Evolutionary conservation across 2,888 invertebrate genomes (phyloP).

Genomic region (Himalopsyche tibetana): DNA sequence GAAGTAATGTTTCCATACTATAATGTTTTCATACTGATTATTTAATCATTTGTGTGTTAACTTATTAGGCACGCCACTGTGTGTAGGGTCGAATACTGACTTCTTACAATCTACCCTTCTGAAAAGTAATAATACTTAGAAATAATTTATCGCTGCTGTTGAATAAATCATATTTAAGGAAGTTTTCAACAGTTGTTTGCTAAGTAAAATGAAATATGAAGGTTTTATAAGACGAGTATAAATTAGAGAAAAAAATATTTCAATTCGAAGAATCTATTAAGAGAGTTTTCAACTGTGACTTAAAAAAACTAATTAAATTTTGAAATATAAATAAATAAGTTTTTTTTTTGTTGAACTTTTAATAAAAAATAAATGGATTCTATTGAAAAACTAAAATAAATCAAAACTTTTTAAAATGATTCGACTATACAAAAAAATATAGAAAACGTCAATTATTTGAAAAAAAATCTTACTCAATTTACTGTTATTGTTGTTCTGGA

Average conservation of each 20-base stretch:
- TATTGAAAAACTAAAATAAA: too few relatives aligned
- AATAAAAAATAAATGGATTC: too few relatives aligned
- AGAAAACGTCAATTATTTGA: too few relatives aligned
- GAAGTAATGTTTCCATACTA: too few relatives aligned
- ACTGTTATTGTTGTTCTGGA: too few relatives aligned
- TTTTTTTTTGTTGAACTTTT: too few relatives aligned
- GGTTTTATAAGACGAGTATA: conserved; percentile 35
- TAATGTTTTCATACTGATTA: background rate
- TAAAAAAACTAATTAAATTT: too few relatives aligned
- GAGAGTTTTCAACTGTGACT: too few relatives aligned
- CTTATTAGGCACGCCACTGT: conserved; percentile 5
- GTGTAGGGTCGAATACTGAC: conserved; percentile 23
- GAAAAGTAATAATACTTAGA: conserved; percentile 43
- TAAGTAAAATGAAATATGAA: conserved; percentile 43
- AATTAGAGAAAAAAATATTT: conserved; percentile 9
- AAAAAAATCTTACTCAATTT: too few relatives aligned
- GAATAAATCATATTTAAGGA: conserved; percentile 42
- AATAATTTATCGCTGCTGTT: conserved; percentile 42
- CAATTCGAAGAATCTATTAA: background rate
- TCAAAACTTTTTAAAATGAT: too few relatives aligned
- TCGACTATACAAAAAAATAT: too few relatives aligned
- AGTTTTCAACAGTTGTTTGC: conserved; percentile 43
- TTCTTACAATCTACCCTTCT: conserved; percentile 36
- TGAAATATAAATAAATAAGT: too few relatives aligned
- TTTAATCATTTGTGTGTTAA: background rate